Conservation (phyloP, 2,113 vertebrate species). For the Seriola dumerili region DNA sequence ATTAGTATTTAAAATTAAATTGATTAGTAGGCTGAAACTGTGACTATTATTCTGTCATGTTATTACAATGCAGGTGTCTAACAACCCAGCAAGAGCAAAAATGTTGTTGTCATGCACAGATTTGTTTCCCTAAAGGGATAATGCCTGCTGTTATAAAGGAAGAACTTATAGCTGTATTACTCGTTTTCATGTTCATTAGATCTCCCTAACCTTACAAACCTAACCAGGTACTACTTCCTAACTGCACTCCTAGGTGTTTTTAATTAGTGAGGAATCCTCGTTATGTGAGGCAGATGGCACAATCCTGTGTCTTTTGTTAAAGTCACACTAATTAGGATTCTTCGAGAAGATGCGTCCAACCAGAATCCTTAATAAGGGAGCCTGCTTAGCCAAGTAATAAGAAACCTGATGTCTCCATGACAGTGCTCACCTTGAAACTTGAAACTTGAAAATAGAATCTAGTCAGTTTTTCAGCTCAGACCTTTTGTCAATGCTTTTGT, state of each 20-base stretch:
- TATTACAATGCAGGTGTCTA: neutral
- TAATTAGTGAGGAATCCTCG: constrained; percentile 91
- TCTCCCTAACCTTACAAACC: constrained; percentile 75
- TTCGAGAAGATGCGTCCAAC: constrained; percentile 84
- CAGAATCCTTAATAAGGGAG: constrained; percentile 88
- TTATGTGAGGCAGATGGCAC: constrained; percentile 90
- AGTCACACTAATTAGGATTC: constrained; percentile 95
- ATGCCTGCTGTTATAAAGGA: constrained; percentile 35
- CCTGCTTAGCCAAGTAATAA: constrained; percentile 85
- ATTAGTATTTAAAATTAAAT: neutral
- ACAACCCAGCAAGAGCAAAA: constrained; percentile 12
- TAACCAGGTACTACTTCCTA: constrained; percentile 85
- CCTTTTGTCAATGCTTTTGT: constrained; percentile 50
- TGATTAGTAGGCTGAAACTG: neutral
- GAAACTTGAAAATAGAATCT: constrained; percentile 77
- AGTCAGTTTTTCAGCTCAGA: constrained; percentile 65
- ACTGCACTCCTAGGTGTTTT: constrained; percentile 88
- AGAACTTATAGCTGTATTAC: constrained; percentile 48
- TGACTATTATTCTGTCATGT: neutral
- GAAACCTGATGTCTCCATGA: constrained; percentile 84
- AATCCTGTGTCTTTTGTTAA: constrained; percentile 89
- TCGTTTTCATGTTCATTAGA: constrained; percentile 76
- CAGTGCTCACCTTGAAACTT: constrained; percentile 86
- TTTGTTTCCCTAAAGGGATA: constrained; percentile 34
- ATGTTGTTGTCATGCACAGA: constrained; percentile 25